Percentiles rank a stretch among this genome's conserved stretches.
Conservation (phyloP, 2,797 vertebrate genomes). For the Morelia viridis region DNA sequence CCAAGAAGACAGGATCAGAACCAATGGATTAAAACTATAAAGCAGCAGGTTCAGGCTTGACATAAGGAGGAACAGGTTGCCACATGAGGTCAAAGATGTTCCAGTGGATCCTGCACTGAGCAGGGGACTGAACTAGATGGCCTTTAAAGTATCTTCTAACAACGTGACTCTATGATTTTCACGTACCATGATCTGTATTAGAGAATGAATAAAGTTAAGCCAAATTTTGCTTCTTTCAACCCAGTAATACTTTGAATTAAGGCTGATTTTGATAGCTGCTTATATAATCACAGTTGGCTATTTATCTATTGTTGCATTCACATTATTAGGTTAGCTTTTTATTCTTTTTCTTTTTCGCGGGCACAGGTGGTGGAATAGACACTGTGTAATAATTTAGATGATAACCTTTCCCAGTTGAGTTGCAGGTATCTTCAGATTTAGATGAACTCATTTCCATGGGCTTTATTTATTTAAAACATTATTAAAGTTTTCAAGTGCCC, state of each 20-base stretch:
- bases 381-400: background rate
- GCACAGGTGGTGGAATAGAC: too few relatives aligned
- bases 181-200: background rate
- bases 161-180: too few relatives aligned
- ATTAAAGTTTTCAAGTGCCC: too few relatives aligned
- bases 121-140: too few relatives aligned
- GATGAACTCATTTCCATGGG: background rate
- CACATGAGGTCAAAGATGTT: too few relatives aligned
- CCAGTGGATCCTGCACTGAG: too few relatives aligned
- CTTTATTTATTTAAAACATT: background rate
- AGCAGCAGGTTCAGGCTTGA: too few relatives aligned
- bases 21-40: too few relatives aligned
- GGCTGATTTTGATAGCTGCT: constrained; percentile 25
- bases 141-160: too few relatives aligned
- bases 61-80: too few relatives aligned
- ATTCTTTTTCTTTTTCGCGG: too few relatives aligned
- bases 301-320: constrained; percentile 6
- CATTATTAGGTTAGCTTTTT: background rate
- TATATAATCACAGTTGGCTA: background rate
- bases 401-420: background rate
- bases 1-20: background rate
- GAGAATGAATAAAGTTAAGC: constrained; percentile 22
- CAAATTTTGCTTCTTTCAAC: constrained; percentile 26
- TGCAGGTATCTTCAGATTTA: background rate
- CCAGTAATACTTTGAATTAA: constrained; percentile 10